Evolutionary conservation across 1,140 invertebrate species (phyloP).

Genomic region (Brachionus calyciflorus): DNA sequence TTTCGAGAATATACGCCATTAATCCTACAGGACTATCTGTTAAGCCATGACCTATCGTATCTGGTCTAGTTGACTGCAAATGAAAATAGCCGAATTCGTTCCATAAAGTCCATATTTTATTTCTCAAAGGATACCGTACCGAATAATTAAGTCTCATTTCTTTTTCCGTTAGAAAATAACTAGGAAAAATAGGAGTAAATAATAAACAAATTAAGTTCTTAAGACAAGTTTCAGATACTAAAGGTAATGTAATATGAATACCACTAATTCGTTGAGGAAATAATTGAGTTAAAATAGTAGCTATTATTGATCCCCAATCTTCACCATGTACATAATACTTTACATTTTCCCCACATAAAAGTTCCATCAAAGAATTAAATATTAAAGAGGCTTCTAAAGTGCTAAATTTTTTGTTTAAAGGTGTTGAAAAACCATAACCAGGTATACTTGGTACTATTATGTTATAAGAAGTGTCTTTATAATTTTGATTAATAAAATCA

Average conservation of each 20-base stretch:
- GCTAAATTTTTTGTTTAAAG: slow-evolving; percentile 46
- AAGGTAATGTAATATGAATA: slow-evolving; percentile 46
- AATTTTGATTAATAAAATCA: slow-evolving; percentile 56
- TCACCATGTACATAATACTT: slow-evolving; percentile 80
- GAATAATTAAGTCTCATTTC: slow-evolving; percentile 57
- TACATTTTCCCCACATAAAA: slow-evolving; percentile 63
- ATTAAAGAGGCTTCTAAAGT: not conserved
- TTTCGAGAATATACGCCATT: slow-evolving; percentile 79
- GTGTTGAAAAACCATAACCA: slow-evolving; percentile 78
- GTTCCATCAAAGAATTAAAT: not conserved
- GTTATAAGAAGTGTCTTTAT: slow-evolving; percentile 65
- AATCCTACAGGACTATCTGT: slow-evolving; percentile 68
- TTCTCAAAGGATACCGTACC: not conserved
- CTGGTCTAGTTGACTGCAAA: slow-evolving; percentile 82
- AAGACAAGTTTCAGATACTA: not conserved
- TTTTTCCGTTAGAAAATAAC: slow-evolving; percentile 68
- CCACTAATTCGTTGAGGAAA: slow-evolving; percentile 65
- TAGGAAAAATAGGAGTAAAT: slow-evolving; percentile 51
- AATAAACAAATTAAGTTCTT: slow-evolving; percentile 18
- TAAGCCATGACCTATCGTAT: slow-evolving; percentile 68
- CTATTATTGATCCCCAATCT: slow-evolving; percentile 66
- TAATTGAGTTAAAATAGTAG: slow-evolving; percentile 64
- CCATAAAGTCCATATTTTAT: slow-evolving; percentile 56
- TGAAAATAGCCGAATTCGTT: slow-evolving; percentile 77
- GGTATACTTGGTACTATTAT: slow-evolving; percentile 76